phyloP scores from a whole-genome alignment of 2,113 vertebrate species.

The Gadus chalcogrammus region DNA sequence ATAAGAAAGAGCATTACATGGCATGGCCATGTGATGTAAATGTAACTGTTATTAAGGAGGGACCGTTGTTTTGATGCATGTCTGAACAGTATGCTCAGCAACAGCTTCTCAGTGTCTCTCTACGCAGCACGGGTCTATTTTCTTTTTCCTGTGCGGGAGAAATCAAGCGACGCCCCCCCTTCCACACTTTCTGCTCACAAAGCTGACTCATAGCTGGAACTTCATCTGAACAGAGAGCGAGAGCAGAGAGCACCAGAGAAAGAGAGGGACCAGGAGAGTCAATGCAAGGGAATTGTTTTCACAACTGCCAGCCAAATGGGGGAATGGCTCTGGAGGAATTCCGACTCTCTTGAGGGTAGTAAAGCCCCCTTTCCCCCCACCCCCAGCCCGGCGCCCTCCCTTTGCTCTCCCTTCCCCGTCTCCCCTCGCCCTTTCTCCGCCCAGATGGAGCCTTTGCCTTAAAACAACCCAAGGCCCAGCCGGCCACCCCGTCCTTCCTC shows the following conservation, averaged over 20 bases:
- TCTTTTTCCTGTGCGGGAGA: constrained; percentile 43
- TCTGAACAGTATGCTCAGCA: constrained; percentile 27
- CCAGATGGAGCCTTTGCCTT: constrained; percentile 50
- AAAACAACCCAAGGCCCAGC: constrained; percentile 48
- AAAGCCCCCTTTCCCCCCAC: constrained; percentile 44
- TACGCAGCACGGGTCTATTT: constrained; percentile 32
- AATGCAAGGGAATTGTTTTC: constrained; percentile 77
- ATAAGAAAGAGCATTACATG: too few relatives aligned
- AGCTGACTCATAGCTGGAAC: constrained; percentile 71
- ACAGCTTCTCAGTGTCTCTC: neutral
- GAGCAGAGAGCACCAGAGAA: neutral
- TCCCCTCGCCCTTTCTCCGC: constrained; percentile 1
- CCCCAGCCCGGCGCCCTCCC: constrained; percentile 21
- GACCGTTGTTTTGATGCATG: neutral
- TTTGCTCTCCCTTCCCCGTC: constrained; percentile 19
- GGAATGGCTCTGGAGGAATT: constrained; percentile 73
- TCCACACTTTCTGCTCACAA: constrained; percentile 59
- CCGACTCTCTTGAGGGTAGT: constrained; percentile 67
- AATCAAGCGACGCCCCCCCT: constrained; percentile 51
- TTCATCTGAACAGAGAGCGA: constrained; percentile 56
- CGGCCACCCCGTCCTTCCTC: constrained; percentile 53
- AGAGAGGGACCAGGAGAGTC: constrained; percentile 38
- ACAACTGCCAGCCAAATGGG: constrained; percentile 80
- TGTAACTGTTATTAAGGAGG: neutral
- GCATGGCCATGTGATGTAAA: neutral